These are phyloP conservation scores for Trematomus loennbergii DNA, from an alignment of 2,113 vertebrate genomes.

Conservation along the genomic window DNA sequence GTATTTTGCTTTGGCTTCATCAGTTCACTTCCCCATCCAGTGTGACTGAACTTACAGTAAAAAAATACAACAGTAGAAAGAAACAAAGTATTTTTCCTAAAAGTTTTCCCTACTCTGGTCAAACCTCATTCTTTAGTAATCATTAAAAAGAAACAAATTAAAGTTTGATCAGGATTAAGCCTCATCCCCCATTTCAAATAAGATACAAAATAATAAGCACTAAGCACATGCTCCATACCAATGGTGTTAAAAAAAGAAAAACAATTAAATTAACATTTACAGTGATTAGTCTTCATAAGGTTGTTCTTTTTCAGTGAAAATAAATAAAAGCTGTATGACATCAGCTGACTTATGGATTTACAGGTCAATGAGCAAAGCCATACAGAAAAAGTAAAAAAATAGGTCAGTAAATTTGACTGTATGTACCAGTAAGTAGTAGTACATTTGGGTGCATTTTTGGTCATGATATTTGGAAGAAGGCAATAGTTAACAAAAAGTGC, in stretches of 20 bases:
- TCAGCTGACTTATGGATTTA: not conserved
- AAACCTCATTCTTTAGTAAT: constrained; percentile 46
- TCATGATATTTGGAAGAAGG: constrained; percentile 31
- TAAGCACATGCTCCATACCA: constrained; percentile 42
- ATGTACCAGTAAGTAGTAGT: not conserved
- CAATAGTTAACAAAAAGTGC: constrained; percentile 49
- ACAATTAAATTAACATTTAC: constrained; percentile 53
- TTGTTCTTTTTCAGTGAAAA: constrained; percentile 46
- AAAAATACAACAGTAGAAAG: constrained; percentile 45
- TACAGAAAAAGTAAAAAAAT: not conserved
- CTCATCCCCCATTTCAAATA: constrained; percentile 22
- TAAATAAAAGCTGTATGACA: constrained; percentile 57
- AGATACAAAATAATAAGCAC: constrained; percentile 14
- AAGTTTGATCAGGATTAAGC: constrained; percentile 32
- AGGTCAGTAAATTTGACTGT: not conserved
- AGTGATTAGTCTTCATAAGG: constrained; percentile 41
- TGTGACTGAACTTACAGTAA: constrained; percentile 81
- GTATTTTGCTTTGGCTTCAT: constrained; percentile 74
- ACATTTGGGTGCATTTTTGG: constrained; percentile 6
- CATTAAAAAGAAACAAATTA: constrained; percentile 24
- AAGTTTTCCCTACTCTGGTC: constrained; percentile 45
- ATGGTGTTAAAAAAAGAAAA: constrained; percentile 18
- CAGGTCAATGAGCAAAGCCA: constrained; percentile 17
- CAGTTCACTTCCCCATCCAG: constrained; percentile 77
- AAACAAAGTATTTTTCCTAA: not conserved